phyloP scores from a whole-genome alignment of 2,888 invertebrate species.

The Heteropelma amictum region DNA sequence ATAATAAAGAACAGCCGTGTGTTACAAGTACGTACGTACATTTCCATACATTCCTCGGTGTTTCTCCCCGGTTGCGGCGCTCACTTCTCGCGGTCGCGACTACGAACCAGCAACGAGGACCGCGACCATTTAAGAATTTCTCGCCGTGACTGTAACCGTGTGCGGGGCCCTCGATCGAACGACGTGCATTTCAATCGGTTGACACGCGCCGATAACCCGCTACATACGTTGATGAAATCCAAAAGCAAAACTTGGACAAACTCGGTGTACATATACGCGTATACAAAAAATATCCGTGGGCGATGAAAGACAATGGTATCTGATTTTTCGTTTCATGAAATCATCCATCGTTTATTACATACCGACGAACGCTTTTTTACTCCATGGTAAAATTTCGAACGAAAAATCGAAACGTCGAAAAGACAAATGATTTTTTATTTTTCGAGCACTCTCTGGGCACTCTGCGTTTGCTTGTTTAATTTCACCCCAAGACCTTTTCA shows the following conservation, averaged over 20 bases:
- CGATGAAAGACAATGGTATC: not conserved
- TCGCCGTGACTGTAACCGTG: slow-evolving; percentile 60
- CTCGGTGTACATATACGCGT: too few species aligned
- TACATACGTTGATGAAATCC: slow-evolving; percentile 51
- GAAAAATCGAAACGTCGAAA: too few species aligned
- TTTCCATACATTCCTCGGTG: slow-evolving; percentile 74
- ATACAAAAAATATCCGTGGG: not conserved
- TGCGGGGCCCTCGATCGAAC: slow-evolving; percentile 62
- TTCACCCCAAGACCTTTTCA: too few species aligned
- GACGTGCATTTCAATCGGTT: slow-evolving; percentile 70
- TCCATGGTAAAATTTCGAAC: too few species aligned
- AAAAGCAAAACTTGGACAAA: slow-evolving; percentile 13
- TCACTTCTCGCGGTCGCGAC: not conserved
- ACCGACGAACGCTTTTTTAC: too few species aligned
- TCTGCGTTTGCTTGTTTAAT: too few species aligned
- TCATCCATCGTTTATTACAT: too few species aligned
- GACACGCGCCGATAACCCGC: slow-evolving; percentile 69
- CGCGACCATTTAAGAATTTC: slow-evolving; percentile 74
- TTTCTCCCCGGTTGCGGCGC: slow-evolving; percentile 3
- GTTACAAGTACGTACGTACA: slow-evolving; percentile 47
- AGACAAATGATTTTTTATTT: too few species aligned
- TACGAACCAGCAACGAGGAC: slow-evolving; percentile 9
- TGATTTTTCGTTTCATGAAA: not conserved
- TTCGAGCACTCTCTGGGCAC: too few species aligned
- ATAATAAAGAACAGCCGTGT: slow-evolving; percentile 69